A percentile compares a stretch with the other conserved stretches of the same genome.
Conservation (phyloP, 2,113 vertebrate genomes). For the Calyptommatus sinebrachiatus region DNA sequence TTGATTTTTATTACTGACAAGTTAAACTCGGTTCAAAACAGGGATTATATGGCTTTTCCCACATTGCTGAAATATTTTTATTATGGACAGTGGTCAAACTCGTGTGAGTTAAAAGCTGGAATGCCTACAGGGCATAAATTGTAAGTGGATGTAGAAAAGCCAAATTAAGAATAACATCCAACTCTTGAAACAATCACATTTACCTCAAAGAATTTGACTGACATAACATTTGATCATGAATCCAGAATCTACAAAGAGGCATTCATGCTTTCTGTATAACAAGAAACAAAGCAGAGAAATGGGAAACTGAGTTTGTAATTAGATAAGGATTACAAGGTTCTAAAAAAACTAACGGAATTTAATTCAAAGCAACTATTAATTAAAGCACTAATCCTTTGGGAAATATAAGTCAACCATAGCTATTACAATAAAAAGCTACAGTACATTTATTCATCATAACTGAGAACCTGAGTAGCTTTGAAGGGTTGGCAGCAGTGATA, state of each 20-base stretch:
- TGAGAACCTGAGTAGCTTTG: neutral
- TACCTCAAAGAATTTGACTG: neutral
- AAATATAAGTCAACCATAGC: constrained; percentile 12
- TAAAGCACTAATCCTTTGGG: constrained; percentile 15
- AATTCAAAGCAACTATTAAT: constrained; percentile 25
- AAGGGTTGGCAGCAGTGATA: too few relatives aligned
- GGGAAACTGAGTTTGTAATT: constrained; percentile 8
- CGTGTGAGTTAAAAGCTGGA: neutral
- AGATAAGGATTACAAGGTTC: constrained; percentile 11
- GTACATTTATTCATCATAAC: neutral
- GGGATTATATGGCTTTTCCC: neutral
- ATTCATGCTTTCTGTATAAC: neutral
- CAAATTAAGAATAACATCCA: neutral
- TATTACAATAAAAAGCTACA: neutral
- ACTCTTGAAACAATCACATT: neutral
- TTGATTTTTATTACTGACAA: neutral
- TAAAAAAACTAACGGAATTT: constrained; percentile 16
- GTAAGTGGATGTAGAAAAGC: neutral
- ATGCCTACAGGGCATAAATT: neutral
- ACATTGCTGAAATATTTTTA: neutral
- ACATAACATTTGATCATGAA: neutral
- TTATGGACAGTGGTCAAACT: neutral
- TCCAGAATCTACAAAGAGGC: neutral
- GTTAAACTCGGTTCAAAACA: neutral
- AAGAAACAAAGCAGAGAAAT: neutral